Base-by-base conservation (phyloP, 2,797 vertebrate genomes). In the Schizopygopsis malacanthus region DNA sequence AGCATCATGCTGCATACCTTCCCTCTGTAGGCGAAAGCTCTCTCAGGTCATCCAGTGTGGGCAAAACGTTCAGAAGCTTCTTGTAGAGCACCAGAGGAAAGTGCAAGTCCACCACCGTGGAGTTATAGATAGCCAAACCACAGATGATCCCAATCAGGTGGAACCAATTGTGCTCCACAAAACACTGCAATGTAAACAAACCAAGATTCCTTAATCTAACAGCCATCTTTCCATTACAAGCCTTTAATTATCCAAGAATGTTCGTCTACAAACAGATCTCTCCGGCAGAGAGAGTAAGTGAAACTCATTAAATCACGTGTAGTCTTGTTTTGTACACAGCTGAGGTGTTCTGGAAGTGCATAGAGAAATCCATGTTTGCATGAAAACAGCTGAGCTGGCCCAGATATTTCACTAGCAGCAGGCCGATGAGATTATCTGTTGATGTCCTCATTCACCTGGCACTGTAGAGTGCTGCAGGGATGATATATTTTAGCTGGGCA, bases 121-220 rank as follows among this genome's bases (percentile, higher is more conserved):
- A 97, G 94, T 99, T 99, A 91, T 99, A 99, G 93, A 99, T 99
- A 79, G 98, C 98, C 89, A 99, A 93, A 83, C 98, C 98, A 5
- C 98, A 99, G 91, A 98, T 94, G 88, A 99, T 97, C 88, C 98
- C 98, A 15, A 99, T 98, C 92, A 99, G 91, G 87, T 99, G 97
- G 92, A 99, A 99, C 98, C 98, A 99, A 93, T 99, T 99, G 93
- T 97, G 96, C 89, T 99, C 98, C 86, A 99, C 97, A 94, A 99
- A 99, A 95, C 98, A 99, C 98, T 99, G 94, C n/a, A 90, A 37
- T 16, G 86, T 18, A 89, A 15, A 81, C 20, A 65, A 39, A n/a
- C 11, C 11, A 39, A 41, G 65, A 39, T 8, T 70, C 28, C 12
- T 18, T 20, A 4, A 67, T 69, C 16, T 41, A 65, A 63, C 16